A percentile compares a stretch with the other conserved stretches of the same genome.
Conservation (phyloP, 2,888 invertebrate species). For the Himalopsyche anomala region DNA sequence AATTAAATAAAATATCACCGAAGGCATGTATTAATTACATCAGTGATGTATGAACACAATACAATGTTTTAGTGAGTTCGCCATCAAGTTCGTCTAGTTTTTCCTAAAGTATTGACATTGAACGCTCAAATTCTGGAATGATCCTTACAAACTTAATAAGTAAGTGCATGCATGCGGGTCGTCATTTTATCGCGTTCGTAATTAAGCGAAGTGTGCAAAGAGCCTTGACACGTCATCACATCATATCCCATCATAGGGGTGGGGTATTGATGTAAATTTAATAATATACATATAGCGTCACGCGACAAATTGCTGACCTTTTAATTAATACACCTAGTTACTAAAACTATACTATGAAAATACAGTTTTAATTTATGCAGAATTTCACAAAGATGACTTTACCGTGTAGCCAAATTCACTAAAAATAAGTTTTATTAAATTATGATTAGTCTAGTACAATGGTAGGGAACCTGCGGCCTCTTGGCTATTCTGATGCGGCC, state of each 20-base stretch:
- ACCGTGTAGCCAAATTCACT: no score
- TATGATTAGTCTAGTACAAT: no score
- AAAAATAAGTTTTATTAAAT: no score
- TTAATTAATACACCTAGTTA: neutral
- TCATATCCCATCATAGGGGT: slow-evolving; percentile 40
- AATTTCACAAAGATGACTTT: no score
- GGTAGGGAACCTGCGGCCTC: no score
- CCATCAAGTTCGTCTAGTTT: neutral
- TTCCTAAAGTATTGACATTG: slow-evolving; percentile 18
- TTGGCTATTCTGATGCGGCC: no score
- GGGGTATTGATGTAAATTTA: slow-evolving; percentile 18
- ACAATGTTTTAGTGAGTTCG: no score
- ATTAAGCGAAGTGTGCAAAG: slow-evolving; percentile 23
- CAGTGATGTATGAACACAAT: no score
- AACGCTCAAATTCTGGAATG: neutral
- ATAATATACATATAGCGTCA: neutral
- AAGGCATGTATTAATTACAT: no score
- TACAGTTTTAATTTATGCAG: no score
- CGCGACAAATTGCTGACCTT: neutral
- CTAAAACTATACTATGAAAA: no score
- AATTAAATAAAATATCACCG: no score
- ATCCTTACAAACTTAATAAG: neutral
- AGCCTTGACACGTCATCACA: slow-evolving; percentile 41
- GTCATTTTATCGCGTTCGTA: slow-evolving; percentile 23
- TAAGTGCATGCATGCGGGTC: slow-evolving; percentile 40